These are phyloP conservation scores for Drosophila mayaguana DNA, from an alignment of 2,888 invertebrate genomes.

Conservation along the genomic window DNA sequence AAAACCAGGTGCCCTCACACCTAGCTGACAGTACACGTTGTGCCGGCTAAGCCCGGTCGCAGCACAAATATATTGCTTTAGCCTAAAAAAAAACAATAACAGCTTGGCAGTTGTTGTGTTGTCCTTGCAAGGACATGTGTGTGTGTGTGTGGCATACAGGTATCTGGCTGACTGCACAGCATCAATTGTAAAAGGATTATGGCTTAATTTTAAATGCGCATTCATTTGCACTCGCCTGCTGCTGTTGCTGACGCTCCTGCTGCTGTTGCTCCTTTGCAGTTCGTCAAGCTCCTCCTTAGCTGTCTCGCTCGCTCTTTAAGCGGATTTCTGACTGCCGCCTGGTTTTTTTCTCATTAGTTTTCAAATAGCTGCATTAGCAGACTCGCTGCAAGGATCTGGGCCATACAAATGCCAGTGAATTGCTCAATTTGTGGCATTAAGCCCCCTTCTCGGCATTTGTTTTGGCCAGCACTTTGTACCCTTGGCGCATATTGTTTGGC, in stretches of 20 bases:
- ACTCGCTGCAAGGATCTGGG: constrained; percentile 21
- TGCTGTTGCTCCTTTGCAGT: constrained; percentile 1
- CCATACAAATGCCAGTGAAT: constrained; percentile 56
- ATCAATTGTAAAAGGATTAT: constrained; percentile 82
- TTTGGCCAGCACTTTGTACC: constrained; percentile 13
- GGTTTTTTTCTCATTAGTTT: constrained; percentile 73
- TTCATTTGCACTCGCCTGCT: constrained; percentile 70
- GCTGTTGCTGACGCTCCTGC: constrained; percentile 5
- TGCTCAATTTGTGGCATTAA: constrained; percentile 80
- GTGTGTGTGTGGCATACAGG: constrained; percentile 48
- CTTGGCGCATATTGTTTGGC: constrained; percentile 37
- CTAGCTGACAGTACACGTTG: constrained; percentile 23
- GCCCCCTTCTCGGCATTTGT: constrained; percentile 41
- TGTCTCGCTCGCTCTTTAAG: constrained; percentile 38
- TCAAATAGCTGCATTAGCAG: constrained; percentile 79
- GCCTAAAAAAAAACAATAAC: constrained; percentile 22
- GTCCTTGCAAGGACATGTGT: constrained; percentile 46
- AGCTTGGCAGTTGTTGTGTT: constrained; percentile 45
- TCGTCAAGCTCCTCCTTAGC: neutral
- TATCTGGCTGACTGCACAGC: constrained; percentile 76
- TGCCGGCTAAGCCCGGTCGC: constrained; percentile 47
- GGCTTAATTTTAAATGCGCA: constrained; percentile 81
- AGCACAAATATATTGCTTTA: constrained; percentile 68
- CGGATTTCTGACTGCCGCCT: constrained; percentile 70
- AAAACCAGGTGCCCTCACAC: constrained; percentile 51